These are phyloP conservation scores for human DNA, from an alignment of 2,113 vertebrate species.

Conservation along the genomic window GRCh38 chr4:6434001-6434500, in stretches of 20 bases:
- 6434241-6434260: neutral
- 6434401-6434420: no score
- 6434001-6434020: neutral
- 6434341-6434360: no score
- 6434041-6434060: neutral
- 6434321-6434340: neutral
- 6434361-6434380: no score
- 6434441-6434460: no score
- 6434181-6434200: neutral
- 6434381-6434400: no score
- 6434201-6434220: neutral
- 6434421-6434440: no score
- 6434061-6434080: no score
- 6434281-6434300: no score
- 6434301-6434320: neutral
- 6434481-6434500: no score
- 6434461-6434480: no score
- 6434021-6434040: neutral
- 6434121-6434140: neutral
- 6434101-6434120: no score
- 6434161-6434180: rapidly evolving
- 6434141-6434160: neutral
- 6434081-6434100: neutral
- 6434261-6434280: no score
- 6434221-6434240: neutral